Evolutionary conservation across 2,888 invertebrate genomes (phyloP).

Genomic region (Luperina testacea): DNA sequence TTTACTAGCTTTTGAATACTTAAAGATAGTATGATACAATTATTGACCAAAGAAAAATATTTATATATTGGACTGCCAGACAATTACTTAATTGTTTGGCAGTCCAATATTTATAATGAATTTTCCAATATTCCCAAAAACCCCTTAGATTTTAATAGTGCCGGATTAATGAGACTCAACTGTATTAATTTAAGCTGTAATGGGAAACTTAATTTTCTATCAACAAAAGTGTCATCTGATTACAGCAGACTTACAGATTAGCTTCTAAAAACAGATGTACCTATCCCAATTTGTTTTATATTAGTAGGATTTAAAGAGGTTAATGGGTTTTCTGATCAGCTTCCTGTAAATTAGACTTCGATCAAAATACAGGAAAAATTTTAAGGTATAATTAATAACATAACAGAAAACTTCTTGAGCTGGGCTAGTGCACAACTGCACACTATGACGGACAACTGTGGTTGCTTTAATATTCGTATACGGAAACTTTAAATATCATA

Average conservation of each 20-base stretch:
- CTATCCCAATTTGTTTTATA: neutral
- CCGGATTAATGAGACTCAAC: no score
- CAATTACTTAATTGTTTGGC: no score
- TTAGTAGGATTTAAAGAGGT: neutral
- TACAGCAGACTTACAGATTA: conserved; percentile 1
- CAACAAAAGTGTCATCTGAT: conserved; percentile 5
- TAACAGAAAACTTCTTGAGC: neutral
- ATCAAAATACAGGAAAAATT: neutral
- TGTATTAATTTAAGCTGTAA: neutral
- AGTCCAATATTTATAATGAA: no score
- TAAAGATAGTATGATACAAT: no score
- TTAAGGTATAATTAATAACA: neutral
- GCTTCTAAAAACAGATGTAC: neutral
- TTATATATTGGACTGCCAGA: no score
- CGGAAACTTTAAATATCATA: neutral
- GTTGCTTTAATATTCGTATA: neutral
- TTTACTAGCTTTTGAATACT: no score
- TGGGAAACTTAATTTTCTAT: neutral
- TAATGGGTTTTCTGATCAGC: no score
- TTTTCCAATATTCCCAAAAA: no score
- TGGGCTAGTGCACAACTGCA: neutral
- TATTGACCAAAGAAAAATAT: no score
- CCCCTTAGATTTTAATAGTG: no score
- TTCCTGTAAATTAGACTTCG: neutral
- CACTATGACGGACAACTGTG: no score